Conservation (phyloP, 2,797 vertebrate genomes). For the Gobio occitaniae region DNA sequence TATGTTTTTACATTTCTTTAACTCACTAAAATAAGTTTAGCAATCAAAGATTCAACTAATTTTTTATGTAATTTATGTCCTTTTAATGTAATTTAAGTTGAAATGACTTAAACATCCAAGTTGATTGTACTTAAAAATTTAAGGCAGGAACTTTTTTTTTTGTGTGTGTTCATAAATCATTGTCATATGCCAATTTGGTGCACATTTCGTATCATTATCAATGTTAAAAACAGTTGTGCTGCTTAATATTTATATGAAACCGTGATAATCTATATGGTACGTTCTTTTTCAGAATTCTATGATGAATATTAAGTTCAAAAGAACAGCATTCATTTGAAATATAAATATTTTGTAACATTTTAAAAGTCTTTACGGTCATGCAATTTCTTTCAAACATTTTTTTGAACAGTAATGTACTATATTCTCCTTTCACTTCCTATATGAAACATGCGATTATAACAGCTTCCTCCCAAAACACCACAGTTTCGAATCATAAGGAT, state of each 20-base stretch:
- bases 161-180: no score
- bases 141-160: no score
- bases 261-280: no score
- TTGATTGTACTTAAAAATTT: no score
- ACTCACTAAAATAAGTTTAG: no score
- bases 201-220: neutral
- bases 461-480: neutral
- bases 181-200: no score
- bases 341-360: neutral
- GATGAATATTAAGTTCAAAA: neutral
- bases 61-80: no score
- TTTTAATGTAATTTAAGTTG: no score
- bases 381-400: neutral
- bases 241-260: neutral
- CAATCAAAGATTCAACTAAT: no score
- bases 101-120: no score
- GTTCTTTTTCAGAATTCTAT: neutral
- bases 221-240: neutral
- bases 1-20: no score
- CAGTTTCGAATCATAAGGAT: slow-evolving; percentile 23
- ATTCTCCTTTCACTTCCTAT: neutral
- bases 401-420: neutral
- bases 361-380: neutral
- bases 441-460: neutral
- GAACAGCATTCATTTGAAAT: neutral